Percentiles rank a stretch among this genome's conserved stretches.
phyloP scores from a whole-genome alignment of 2,113 vertebrate species.

The Lontra canadensis region DNA sequence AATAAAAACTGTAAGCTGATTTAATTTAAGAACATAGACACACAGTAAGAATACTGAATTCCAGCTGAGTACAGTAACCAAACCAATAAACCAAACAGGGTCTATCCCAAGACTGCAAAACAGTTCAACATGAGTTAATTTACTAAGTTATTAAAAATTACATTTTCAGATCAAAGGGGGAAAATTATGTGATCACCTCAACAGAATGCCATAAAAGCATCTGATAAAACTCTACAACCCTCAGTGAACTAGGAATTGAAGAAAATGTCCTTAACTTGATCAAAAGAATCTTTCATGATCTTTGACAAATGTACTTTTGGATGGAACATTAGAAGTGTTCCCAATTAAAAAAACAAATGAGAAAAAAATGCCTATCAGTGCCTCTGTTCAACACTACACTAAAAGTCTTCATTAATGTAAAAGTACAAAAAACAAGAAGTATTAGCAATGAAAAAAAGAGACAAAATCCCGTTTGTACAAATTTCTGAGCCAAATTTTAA shows the following conservation, averaged over 20 bases:
- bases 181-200: not conserved
- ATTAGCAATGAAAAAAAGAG: not conserved
- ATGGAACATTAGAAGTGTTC: not conserved
- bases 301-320: not conserved
- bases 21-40: constrained; percentile 12
- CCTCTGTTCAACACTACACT: not conserved
- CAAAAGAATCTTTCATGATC: not conserved
- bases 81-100: not conserved
- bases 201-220: not conserved
- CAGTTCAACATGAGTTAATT: not conserved
- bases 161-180: not conserved
- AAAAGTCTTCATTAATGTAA: not conserved
- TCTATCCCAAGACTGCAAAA: not conserved
- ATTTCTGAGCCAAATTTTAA: constrained; percentile 3
- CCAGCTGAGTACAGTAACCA: not conserved
- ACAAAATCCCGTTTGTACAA: not conserved
- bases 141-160: not conserved
- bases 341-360: not conserved
- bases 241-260: not conserved
- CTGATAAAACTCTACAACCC: not conserved
- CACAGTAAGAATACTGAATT: not conserved
- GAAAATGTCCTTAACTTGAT: not conserved
- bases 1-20: constrained; percentile 27
- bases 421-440: not conserved
- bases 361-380: not conserved